Evolutionary conservation across 2,797 vertebrate species (phyloP).

Genomic region (Hypotaenidia philippensis): DNA sequence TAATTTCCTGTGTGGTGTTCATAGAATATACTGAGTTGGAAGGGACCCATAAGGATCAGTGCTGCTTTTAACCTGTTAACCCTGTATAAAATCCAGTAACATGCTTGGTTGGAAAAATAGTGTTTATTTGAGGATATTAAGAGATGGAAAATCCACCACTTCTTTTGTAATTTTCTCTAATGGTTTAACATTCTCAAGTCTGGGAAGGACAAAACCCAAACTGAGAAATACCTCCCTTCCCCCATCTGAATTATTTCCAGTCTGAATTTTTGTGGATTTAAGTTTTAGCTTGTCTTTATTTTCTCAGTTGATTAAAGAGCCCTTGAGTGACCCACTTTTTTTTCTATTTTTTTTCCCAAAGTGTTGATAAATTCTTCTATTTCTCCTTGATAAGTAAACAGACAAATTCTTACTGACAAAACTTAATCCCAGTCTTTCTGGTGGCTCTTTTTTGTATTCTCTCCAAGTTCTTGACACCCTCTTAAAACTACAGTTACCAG

Average conservation of each 20-base stretch:
- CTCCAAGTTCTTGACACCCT: conserved; percentile 3
- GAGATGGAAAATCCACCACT: neutral
- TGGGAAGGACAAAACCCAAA: neutral
- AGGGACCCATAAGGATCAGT: no score
- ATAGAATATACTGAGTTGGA: no score
- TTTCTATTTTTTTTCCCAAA: neutral
- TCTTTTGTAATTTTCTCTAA: conserved; percentile 7
- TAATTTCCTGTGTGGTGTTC: neutral
- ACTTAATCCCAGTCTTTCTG: neutral
- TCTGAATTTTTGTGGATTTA: conserved; percentile 10
- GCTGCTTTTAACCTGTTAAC: neutral
- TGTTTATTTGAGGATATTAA: neutral
- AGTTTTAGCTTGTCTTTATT: conserved; percentile 13
- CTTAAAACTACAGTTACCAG: conserved; percentile 6
- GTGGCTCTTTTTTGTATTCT: neutral
- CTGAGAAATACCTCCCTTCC: neutral
- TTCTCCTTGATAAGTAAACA: conserved; percentile 15
- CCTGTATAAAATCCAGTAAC: neutral
- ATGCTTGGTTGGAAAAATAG: neutral
- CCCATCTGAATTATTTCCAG: neutral
- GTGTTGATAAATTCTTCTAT: neutral
- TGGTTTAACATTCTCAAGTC: neutral
- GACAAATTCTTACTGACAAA: neutral
- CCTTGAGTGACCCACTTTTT: neutral
- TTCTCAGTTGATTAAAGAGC: neutral